Percentiles rank a stretch among this genome's conserved stretches.
These are phyloP conservation scores for Solen grandis DNA, from an alignment of 1,140 invertebrate genomes.

Conservation along the genomic window DNA sequence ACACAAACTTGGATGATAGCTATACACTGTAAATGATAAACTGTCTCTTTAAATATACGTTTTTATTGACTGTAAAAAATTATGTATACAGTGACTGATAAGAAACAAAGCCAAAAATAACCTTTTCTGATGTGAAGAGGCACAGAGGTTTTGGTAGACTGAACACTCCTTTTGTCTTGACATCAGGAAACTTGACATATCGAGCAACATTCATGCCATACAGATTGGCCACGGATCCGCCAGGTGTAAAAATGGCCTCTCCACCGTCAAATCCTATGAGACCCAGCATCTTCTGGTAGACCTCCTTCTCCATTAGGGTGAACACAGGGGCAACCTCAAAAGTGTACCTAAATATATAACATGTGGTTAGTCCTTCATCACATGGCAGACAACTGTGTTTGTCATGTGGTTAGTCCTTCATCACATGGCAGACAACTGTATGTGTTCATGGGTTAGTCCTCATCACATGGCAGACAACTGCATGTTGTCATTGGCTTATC, in stretches of 20 bases:
- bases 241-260: conserved; percentile 97
- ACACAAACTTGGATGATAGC: too few relatives aligned
- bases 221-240: conserved; percentile 98
- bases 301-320: conserved; percentile 98
- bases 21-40: neutral
- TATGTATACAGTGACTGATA: neutral
- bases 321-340: conserved; percentile 99
- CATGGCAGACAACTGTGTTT: too few relatives aligned
- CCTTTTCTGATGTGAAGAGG: conserved; percentile 98
- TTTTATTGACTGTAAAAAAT: neutral
- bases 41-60: neutral
- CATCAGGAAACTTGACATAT: conserved; percentile 96
- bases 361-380: neutral
- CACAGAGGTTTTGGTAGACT: conserved; percentile 91
- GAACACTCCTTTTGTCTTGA: conserved; percentile 95
- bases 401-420: too few relatives aligned
- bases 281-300: conserved; percentile 95
- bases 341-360: conserved; percentile 91
- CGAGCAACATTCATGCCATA: conserved; percentile 96
- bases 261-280: conserved; percentile 94
- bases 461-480: too few relatives aligned
- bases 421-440: too few relatives aligned
- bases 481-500: too few relatives aligned
- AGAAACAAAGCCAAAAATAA: too few relatives aligned
- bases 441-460: too few relatives aligned